Percentiles rank a stretch among this genome's conserved stretches.
Evolutionary conservation across 2,113 vertebrate species (phyloP).

Genomic region (Callithrix jacchus): DNA sequence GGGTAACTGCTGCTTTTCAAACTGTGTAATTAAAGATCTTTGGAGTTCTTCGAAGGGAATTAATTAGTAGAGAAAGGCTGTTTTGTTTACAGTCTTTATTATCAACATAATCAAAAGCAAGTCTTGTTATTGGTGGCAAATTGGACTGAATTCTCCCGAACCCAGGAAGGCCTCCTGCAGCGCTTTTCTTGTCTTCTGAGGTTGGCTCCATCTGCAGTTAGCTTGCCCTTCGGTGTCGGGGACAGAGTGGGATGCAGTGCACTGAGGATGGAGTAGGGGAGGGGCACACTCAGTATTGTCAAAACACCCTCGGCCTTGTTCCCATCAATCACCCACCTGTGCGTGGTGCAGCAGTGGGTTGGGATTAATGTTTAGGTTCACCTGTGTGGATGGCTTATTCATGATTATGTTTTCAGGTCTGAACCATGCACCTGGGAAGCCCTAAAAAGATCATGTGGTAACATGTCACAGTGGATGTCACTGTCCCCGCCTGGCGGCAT

Average conservation of each 20-base stretch:
- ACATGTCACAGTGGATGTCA: neutral
- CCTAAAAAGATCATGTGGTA: neutral
- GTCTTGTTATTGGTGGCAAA: slow-evolving; percentile 24
- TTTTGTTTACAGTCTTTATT: slow-evolving; percentile 75
- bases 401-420: neutral
- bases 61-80: slow-evolving; percentile 66
- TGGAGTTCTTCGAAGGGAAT: slow-evolving; percentile 67
- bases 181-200: slow-evolving; percentile 30
- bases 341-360: neutral
- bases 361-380: neutral
- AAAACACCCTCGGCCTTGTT: neutral
- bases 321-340: neutral
- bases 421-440: neutral
- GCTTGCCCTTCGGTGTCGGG: neutral
- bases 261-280: neutral
- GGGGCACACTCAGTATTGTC: neutral
- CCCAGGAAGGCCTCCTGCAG: neutral
- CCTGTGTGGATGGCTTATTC: neutral
- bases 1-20: slow-evolving; percentile 55
- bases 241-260: too few relatives aligned
- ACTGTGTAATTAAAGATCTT: slow-evolving; percentile 67
- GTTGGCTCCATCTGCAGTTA: slow-evolving; percentile 22
- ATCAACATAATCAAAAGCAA: slow-evolving; percentile 39
- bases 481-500: neutral
- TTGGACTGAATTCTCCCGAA: slow-evolving; percentile 38